phyloP scores from a whole-genome alignment of 2,797 vertebrate species.

The Sylvilagus floridanus region DNA sequence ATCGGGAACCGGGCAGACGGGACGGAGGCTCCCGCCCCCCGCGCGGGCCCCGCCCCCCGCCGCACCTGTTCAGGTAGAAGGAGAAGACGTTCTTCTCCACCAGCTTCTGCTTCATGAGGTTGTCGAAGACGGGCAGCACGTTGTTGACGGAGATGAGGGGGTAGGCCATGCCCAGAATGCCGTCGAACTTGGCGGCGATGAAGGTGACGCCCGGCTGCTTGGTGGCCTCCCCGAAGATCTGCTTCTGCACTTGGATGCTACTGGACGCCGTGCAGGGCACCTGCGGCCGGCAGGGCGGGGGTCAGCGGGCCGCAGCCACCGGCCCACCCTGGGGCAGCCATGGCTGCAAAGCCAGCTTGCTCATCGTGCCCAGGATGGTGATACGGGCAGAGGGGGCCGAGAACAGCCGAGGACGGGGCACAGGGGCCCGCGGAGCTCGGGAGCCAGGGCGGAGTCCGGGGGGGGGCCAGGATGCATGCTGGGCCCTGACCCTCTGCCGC shows the following conservation, averaged over 20 bases:
- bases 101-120: slow-evolving; percentile 94
- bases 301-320: accelerated
- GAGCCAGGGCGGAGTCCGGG: not conserved
- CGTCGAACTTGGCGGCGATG: slow-evolving; percentile 96
- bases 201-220: slow-evolving; percentile 96
- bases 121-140: slow-evolving; percentile 94
- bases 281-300: slow-evolving; percentile 72
- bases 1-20: not conserved
- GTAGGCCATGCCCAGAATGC: slow-evolving; percentile 97
- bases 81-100: slow-evolving; percentile 95
- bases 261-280: slow-evolving; percentile 23
- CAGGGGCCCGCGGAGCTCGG: no score
- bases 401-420: no score
- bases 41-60: not conserved
- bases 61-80: slow-evolving; percentile 94
- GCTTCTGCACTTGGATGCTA: slow-evolving; percentile 88
- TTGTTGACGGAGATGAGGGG: slow-evolving; percentile 91
- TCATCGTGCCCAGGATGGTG: accelerated
- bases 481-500: not conserved
- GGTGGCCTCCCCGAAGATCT: slow-evolving; percentile 95
- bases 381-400: not conserved
- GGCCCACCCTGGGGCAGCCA: not conserved
- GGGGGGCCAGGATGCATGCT: not conserved
- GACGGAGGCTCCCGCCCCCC: not conserved
- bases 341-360: not conserved